A percentile compares a stretch with the other conserved stretches of the same genome.
Conservation (phyloP, 2,113 vertebrate species). For the Colinus virginianus region DNA sequence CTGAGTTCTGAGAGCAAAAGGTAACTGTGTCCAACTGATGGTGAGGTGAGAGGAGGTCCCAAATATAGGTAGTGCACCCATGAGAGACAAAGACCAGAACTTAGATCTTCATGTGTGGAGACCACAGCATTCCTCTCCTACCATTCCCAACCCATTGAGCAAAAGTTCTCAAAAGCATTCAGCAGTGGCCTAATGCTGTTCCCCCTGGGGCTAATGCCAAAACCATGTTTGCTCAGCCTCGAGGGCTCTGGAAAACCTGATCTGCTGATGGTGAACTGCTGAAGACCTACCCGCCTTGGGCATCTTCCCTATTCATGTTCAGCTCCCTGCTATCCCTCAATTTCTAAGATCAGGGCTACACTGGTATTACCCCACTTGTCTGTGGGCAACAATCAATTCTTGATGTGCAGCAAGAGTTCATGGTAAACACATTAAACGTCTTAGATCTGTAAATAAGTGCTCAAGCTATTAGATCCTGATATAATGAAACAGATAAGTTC, state of each 20-base stretch:
- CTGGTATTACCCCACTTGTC: not conserved
- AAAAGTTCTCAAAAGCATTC: not conserved
- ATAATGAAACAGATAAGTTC: not conserved
- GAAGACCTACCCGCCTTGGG: not conserved
- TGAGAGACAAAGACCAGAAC: not conserved
- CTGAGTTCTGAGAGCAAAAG: not conserved
- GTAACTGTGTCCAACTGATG: accelerated
- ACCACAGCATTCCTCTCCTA: not conserved
- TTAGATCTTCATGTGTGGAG: not conserved
- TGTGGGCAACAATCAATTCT: not conserved
- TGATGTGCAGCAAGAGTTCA: not conserved
- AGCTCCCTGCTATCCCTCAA: accelerated
- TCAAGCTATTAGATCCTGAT: not conserved
- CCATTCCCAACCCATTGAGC: not conserved
- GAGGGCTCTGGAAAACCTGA: not conserved
- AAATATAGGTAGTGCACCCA: not conserved
- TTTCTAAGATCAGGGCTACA: not conserved
- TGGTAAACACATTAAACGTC: conserved; percentile 10
- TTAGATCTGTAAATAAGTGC: conserved; percentile 1
- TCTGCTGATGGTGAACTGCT: not conserved
- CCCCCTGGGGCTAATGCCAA: not conserved
- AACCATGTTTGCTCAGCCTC: not conserved
- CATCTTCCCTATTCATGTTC: not conserved
- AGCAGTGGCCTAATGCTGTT: not conserved
- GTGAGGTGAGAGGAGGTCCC: not conserved